phyloP scores from a whole-genome alignment of 1,140 invertebrate genomes.

The Dendrolimus punctatus region DNA sequence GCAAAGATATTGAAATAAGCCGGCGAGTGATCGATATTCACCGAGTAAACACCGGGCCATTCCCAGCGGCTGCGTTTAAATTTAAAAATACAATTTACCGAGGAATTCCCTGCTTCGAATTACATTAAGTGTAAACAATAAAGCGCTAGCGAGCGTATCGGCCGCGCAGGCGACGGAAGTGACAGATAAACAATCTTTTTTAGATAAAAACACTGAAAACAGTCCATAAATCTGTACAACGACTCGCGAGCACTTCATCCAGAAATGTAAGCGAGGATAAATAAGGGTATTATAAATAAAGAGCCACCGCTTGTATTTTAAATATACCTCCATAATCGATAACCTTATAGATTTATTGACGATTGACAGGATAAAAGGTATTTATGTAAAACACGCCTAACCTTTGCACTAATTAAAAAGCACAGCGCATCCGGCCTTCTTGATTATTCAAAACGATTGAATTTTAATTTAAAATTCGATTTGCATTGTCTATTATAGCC shows the following conservation, averaged over 20 bases:
- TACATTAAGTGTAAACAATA: conserved; percentile 70
- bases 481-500: conserved; percentile 40
- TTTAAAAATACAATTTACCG: conserved; percentile 67
- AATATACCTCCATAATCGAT: background rate
- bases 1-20: conserved; percentile 50
- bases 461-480: conserved; percentile 59
- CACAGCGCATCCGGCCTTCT: conserved; percentile 43
- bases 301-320: too few relatives aligned
- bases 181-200: conserved; percentile 67
- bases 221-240: conserved; percentile 43
- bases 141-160: conserved; percentile 62
- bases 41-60: conserved; percentile 32
- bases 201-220: conserved; percentile 63
- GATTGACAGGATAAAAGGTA: conserved; percentile 27
- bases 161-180: conserved; percentile 60
- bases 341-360: conserved; percentile 5
- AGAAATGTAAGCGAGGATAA: conserved; percentile 33
- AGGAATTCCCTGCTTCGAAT: conserved; percentile 68
- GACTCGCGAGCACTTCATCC: conserved; percentile 39
- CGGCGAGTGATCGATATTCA: conserved; percentile 52
- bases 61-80: conserved; percentile 46
- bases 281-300: conserved; percentile 9
- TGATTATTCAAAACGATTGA: conserved; percentile 52
- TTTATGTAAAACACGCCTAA: conserved; percentile 36
- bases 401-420: conserved; percentile 63